Base-by-base conservation (phyloP, 1,140 invertebrate species). In the Hestina assimilis region DNA sequence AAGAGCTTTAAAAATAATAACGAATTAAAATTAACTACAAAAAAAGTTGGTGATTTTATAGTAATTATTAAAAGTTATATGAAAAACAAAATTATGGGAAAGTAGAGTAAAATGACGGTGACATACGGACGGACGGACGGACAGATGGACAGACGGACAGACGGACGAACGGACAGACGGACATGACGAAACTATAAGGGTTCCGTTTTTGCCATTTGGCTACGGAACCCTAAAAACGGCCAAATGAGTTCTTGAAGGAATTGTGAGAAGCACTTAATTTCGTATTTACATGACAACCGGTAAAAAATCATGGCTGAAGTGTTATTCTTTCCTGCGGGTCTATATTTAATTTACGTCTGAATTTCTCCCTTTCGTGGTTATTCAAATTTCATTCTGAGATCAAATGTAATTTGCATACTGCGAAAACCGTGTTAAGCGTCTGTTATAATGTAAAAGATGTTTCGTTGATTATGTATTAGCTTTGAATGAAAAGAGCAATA, bases 261-360 rank as follows among this genome's bases (percentile, higher is more conserved):
- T 48, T 54, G 48, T 41, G 29, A 28, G 48, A 52, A 61, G 50
- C 59, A 61, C 54, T 65, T 65, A 61, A 65, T 57, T 65, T 61
- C 45, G 53, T 65, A 58, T n/a, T n/a, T 60, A 60, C 42, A 54
- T 48, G 55, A 54, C 14, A 41, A 41, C 24, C 35, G 45, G n/a
- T n/a, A n/a, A n/a, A n/a, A 31, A 9, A 26, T 46, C 12, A 52
- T 62, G n/a, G 31, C 21, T 24, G 38, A 52, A 51, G 47, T 57
- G 59, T 45, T 56, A 52, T 62, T 62, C 57, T 55, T 42, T 59
- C 19, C 24, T 45, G 40, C 29, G 23, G 31, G 24, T 29, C 19
- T 50, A 58, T 24, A 60, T 58, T 58, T 54, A 58, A 63, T 62
- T 66, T 62, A 41, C 35, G 51, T 55, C 46, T 52, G 47, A 46